A percentile compares a stretch with the other conserved stretches of the same genome.
phyloP scores from a whole-genome alignment of 2,888 invertebrate species.

The Volucella inanis region DNA sequence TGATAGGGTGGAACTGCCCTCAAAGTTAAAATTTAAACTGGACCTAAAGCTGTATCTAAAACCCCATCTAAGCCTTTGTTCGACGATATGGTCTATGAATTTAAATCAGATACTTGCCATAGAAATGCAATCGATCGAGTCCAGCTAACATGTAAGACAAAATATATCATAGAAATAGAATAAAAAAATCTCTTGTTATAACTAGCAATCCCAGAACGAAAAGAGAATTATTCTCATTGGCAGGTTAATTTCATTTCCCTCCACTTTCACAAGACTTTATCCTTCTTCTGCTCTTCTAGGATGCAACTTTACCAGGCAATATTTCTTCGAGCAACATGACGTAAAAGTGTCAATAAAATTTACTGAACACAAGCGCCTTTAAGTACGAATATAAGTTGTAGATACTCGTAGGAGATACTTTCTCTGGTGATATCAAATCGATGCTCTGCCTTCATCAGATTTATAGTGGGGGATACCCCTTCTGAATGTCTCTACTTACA shows the following conservation, averaged over 20 bases:
- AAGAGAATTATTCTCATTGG: constrained; percentile 29
- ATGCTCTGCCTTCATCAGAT: constrained; percentile 31
- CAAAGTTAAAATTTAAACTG: background rate
- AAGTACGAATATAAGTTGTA: constrained; percentile 25
- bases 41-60: background rate
- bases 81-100: constrained; percentile 1
- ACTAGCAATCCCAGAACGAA: background rate
- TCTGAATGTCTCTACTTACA: constrained; percentile 52
- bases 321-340: background rate
- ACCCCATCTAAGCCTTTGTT: background rate
- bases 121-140: background rate
- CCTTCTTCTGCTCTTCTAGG: background rate
- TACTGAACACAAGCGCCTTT: constrained; percentile 47
- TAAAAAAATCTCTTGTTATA: background rate
- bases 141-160: too few relatives aligned
- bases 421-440: constrained; percentile 42
- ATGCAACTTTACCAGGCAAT: background rate
- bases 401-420: constrained; percentile 43
- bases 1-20: background rate
- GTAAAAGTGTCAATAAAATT: constrained; percentile 51
- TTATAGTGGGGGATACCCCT: background rate
- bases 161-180: background rate
- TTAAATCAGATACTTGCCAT: background rate
- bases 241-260: constrained; percentile 57
- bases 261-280: constrained; percentile 12